Conservation (phyloP, 2,797 vertebrate species). For the Crenichthys baileyi region DNA sequence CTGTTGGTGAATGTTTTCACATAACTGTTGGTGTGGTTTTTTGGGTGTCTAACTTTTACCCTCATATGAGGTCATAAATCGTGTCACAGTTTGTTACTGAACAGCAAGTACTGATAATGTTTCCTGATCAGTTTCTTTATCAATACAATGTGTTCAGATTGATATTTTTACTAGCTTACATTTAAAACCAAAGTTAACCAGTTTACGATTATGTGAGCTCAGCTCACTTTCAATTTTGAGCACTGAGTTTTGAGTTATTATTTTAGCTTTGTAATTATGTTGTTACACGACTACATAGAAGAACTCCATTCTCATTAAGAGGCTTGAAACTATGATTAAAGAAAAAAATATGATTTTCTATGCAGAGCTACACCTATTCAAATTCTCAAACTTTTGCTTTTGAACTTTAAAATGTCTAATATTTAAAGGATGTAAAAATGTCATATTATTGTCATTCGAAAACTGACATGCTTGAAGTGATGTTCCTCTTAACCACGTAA, state of each 20-base stretch:
- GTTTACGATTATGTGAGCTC: neutral
- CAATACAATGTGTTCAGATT: neutral
- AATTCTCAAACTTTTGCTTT: neutral
- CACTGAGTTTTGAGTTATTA: neutral
- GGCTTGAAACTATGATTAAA: neutral
- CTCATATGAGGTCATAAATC: neutral
- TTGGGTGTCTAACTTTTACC: neutral
- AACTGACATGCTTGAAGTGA: neutral
- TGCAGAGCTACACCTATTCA: neutral
- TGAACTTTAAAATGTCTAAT: neutral
- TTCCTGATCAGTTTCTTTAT: neutral
- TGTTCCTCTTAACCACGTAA: neutral
- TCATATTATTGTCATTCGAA: conserved; percentile 15
- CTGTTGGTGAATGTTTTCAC: too few relatives aligned
- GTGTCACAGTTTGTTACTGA: neutral
- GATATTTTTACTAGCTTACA: neutral
- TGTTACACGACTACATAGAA: neutral
- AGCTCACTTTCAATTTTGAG: neutral
- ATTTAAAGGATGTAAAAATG: neutral
- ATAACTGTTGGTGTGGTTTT: neutral
- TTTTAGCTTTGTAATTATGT: neutral
- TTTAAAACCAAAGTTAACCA: neutral
- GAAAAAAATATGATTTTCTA: neutral
- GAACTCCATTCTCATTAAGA: neutral
- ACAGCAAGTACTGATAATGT: neutral